These are phyloP conservation scores for Tupaia chinensis DNA, from an alignment of 2,113 vertebrate genomes.

Conservation along the genomic window DNA sequence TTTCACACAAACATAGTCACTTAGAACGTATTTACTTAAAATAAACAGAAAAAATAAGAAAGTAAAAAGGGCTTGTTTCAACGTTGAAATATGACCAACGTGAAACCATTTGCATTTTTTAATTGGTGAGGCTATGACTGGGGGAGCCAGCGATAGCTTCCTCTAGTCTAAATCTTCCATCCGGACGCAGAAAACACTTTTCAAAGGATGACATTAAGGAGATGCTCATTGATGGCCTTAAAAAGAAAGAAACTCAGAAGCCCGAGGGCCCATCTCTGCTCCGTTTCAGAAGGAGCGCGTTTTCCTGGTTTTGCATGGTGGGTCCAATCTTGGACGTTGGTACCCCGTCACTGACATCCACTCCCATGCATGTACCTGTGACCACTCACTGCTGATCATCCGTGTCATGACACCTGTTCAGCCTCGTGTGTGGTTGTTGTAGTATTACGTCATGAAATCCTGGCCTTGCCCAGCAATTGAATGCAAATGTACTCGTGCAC, in stretches of 20 bases:
- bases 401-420: not conserved
- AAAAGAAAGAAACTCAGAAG: not conserved
- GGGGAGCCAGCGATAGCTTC: not conserved
- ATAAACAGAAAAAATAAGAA: constrained; percentile 36
- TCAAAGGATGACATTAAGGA: constrained; percentile 34
- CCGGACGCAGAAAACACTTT: constrained; percentile 24
- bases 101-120: constrained; percentile 51
- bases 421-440: not conserved
- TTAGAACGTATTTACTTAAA: constrained; percentile 30
- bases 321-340: not conserved
- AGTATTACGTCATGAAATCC: not conserved
- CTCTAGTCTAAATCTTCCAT: constrained; percentile 13
- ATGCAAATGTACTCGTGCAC: not conserved
- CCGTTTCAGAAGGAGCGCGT: not conserved
- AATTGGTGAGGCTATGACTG: not conserved
- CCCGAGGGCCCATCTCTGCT: not conserved
- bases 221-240: not conserved
- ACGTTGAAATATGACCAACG: constrained; percentile 52
- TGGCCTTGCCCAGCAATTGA: not conserved
- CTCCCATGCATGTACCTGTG: not conserved
- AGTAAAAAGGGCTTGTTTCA: not conserved
- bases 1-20: constrained; percentile 22
- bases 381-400: not conserved
- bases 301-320: not conserved
- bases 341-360: not conserved